phyloP scores from a whole-genome alignment of 2,113 vertebrate genomes.

The Brienomyrus brachyistius region DNA sequence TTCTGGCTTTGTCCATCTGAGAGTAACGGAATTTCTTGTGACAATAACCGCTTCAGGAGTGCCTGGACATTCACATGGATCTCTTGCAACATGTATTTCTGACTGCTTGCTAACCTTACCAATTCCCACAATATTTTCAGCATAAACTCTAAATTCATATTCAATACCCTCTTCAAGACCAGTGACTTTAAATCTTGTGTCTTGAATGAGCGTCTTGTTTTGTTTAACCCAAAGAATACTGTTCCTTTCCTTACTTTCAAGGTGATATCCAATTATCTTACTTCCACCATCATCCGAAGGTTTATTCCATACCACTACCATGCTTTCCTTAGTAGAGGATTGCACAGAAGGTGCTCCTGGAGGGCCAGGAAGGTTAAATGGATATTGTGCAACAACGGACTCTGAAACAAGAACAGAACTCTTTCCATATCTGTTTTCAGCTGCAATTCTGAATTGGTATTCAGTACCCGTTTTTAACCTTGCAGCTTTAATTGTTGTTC shows the following conservation, averaged over 20 bases:
- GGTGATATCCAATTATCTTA: constrained; percentile 85
- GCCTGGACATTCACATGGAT: constrained; percentile 90
- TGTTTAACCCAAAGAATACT: constrained; percentile 89
- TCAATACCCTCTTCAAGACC: constrained; percentile 93
- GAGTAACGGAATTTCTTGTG: constrained; percentile 81
- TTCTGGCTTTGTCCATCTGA: constrained; percentile 88
- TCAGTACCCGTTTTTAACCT: constrained; percentile 87
- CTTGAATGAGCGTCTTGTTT: constrained; percentile 86
- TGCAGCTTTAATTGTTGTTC: constrained; percentile 88
- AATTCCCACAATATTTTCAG: constrained; percentile 91
- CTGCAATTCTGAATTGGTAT: constrained; percentile 94
- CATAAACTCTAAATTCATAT: constrained; percentile 93
- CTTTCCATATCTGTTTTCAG: constrained; percentile 97
- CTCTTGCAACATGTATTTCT: constrained; percentile 83
- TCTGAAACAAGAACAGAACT: constrained; percentile 80
- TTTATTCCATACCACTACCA: constrained; percentile 87
- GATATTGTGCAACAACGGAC: constrained; percentile 82
- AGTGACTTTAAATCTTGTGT: constrained; percentile 79
- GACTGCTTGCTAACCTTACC: constrained; percentile 85
- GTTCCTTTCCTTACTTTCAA: constrained; percentile 93
- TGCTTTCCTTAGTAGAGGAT: constrained; percentile 77
- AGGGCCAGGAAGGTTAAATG: constrained; percentile 83
- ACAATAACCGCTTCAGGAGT: constrained; percentile 89
- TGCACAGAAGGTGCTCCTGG: constrained; percentile 80
- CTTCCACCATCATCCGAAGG: constrained; percentile 91